Evolutionary conservation across 2,888 invertebrate species (phyloP), one percentile per base, ranked within the genome.

Genomic region (Sinopyrophorus schimmeli): DNA sequence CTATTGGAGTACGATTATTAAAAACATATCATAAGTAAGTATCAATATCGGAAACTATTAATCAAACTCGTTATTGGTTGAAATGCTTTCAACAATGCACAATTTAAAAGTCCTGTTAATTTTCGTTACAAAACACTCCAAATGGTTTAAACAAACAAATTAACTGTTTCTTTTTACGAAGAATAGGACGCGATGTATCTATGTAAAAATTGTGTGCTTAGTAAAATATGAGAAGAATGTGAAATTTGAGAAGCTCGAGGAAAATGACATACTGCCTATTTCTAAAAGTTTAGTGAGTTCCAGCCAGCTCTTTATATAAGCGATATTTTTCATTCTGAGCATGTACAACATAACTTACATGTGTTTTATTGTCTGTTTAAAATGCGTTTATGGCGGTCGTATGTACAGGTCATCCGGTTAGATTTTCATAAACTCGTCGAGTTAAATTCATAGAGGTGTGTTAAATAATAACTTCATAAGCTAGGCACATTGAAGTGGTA

Each of bases 371-470:
- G 35, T 14, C 30, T 20, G 37, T 31, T 46, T 46, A 27, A 28
- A 28, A 35, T 46, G 9, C 23, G 44, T 38, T 28, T 31, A 28
- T 40, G 23, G 37, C 30, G 30, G 43, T 42, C 27, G 27, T 28
- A 43, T 35, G 43, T 7, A 15, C 37, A 16, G 44, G 44, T 46
- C 44, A 46, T 46, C 44, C 44, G 44, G 44, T 46, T 38, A 46
- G 37, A 46, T 46, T 38, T 46, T 46, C 44, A 46, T 9, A 15
- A 14, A 3, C 10, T 9, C 11, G 15, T 21, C 24, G 35, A 24
- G 20, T 32, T 24, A n/a, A 14, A 23, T 16, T 15, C 23, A 24
- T 32, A 32, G 18, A 14, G 35, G 24, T 24, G 35, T 35, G 35
- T 35, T 18, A 16, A 23, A 35, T 24, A 24, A 24, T 21, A 24